Percentiles rank a stretch among this genome's conserved stretches.
These are phyloP conservation scores for Whitmania pigra DNA, from an alignment of 1,140 invertebrate species.

Conservation along the genomic window DNA sequence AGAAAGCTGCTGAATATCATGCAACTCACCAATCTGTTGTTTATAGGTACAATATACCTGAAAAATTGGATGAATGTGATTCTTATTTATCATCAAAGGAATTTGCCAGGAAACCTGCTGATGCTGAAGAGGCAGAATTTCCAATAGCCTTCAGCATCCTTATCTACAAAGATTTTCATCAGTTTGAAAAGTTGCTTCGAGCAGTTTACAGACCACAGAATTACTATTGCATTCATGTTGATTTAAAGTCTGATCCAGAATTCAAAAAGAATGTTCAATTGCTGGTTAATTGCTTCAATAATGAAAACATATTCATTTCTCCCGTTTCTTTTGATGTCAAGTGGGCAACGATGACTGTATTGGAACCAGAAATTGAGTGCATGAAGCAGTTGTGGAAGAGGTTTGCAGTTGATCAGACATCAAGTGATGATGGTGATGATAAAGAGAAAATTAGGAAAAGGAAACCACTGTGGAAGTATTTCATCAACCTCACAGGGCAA, in stretches of 20 bases:
- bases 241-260: constrained; percentile 20
- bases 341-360: constrained; percentile 12
- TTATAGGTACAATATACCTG: neutral
- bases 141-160: constrained; percentile 25
- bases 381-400: constrained; percentile 15
- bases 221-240: constrained; percentile 27
- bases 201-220: constrained; percentile 26
- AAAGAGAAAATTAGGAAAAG: neutral
- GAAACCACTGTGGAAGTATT: constrained; percentile 24
- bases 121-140: constrained; percentile 19
- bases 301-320: constrained; percentile 22
- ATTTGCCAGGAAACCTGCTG: constrained; percentile 6
- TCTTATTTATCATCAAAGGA: neutral
- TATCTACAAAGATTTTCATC: constrained; percentile 23
- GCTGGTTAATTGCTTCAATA: constrained; percentile 22
- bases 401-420: neutral
- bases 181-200: constrained; percentile 25
- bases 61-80: neutral
- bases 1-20: neutral
- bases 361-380: constrained; percentile 15
- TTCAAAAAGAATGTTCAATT: constrained; percentile 16
- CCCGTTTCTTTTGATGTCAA: neutral
- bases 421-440: too few relatives aligned
- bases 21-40: neutral
- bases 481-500: constrained; percentile 27